phyloP scores from a whole-genome alignment of 64 coral and sea anemone species.

The Stichodactyla helianthus region DNA sequence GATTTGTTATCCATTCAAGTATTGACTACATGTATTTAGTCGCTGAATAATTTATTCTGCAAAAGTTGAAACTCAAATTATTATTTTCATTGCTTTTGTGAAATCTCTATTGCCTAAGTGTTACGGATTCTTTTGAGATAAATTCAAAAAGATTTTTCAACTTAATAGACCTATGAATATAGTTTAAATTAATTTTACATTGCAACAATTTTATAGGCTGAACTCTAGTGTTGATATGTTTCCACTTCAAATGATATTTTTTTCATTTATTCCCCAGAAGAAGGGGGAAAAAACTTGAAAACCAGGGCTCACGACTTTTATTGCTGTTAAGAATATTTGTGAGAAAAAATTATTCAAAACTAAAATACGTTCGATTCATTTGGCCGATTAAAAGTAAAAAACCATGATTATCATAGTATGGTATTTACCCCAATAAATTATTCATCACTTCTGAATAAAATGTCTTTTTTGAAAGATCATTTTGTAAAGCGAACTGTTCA shows the following conservation, averaged over 20 bases:
- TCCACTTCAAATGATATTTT: background rate
- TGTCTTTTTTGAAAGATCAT: conserved; percentile 6
- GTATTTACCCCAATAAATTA: conserved; percentile 16
- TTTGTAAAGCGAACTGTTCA: background rate
- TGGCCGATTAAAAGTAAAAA: background rate
- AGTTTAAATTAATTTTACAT: background rate
- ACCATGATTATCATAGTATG: conserved; percentile 13
- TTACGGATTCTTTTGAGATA: background rate
- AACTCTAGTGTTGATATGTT: background rate
- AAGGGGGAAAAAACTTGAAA: background rate
- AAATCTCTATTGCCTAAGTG: background rate
- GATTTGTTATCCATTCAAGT: conserved; percentile 9
- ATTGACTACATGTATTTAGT: background rate
- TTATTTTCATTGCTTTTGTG: background rate
- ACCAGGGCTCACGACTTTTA: background rate
- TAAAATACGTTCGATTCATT: background rate
- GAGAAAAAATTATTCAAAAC: background rate
- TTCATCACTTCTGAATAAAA: conserved; percentile 18
- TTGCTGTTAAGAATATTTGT: background rate
- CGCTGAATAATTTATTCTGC: background rate
- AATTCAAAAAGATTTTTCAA: background rate
- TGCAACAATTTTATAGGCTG: background rate
- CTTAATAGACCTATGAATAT: background rate
- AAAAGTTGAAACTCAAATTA: conserved; percentile 5
- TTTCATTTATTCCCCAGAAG: background rate